Base-by-base conservation (phyloP, 1,140 invertebrate genomes). In the Euwallacea similis region DNA sequence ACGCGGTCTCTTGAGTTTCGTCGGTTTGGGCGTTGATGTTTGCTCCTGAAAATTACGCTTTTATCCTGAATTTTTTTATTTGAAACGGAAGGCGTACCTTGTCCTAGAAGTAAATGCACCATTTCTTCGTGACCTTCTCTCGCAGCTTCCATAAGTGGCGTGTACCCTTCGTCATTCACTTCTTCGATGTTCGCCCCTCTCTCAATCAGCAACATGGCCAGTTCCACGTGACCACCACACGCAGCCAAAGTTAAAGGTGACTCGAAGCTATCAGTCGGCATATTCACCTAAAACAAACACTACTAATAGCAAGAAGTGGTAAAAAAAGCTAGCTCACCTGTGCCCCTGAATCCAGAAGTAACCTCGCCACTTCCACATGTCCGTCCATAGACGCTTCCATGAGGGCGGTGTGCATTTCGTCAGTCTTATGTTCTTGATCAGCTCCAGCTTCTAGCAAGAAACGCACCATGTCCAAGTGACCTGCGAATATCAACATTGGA, bases 371-470 rank as follows among this genome's bases (percentile, higher is more conserved):
- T 83, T 99, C 96, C 0, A 99, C 90, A 82, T 99, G 97, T 2
- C 98, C 98, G 85, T 99, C 98, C 97, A 99, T 99, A 42, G 96
- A 98, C 21, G 98, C 97, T 84, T 99, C 98, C 97, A 99, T 99
- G 2, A 99, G 84, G 33, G 98, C 97, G 1, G 97, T 99, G 83
- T 99, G 97, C 96, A 99, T 98, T 85, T 99, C 98, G 83, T 99
- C 97, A 0, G 97, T 98, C 86, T 98, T 97, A 85, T 98, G 95
- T 84, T 98, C 96, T 84, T 97, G 91, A 82, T 97, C 94, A 21
- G 97, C 95, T 74, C 96, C 96, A 75, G 94, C 93, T 76, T 95
- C 94, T 62, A 99, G 82, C 69, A 99, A 86, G 81, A 96, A 97
- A 66, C 95, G 88, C n/a, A 94, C 97, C 76, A 76, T 76, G 42